A percentile compares a stretch with the other conserved stretches of the same genome.
phyloP scores from a whole-genome alignment of 2,888 invertebrate species.

The Caenorhabditis zanzibari region DNA sequence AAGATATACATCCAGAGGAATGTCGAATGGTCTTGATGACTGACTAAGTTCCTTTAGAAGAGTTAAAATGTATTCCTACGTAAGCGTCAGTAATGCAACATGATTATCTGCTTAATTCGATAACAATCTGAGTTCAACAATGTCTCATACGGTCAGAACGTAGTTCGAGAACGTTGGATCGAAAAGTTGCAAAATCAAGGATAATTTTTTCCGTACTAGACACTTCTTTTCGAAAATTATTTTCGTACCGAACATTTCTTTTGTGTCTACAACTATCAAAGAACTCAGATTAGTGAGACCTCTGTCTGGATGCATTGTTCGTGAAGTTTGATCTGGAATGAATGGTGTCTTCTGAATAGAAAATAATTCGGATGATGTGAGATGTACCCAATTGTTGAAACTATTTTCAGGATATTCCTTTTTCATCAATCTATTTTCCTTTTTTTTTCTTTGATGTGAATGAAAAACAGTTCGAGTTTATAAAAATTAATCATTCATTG shows the following conservation, averaged over 20 bases:
- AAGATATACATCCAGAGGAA: neutral
- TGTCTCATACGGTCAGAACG: no score
- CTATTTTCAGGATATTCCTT: neutral
- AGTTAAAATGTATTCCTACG: no score
- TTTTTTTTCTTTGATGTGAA: neutral
- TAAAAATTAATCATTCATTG: conserved; percentile 11
- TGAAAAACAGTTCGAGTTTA: neutral
- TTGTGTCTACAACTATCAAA: conserved; percentile 21
- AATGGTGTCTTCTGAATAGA: neutral
- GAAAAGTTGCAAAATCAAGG: no score
- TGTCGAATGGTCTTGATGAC: no score
- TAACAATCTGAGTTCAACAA: no score
- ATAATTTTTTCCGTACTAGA: conserved; percentile 6
- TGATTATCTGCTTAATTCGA: no score
- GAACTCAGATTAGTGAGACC: conserved; percentile 18
- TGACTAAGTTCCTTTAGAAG: no score
- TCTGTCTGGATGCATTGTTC: conserved; percentile 10
- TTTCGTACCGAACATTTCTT: neutral
- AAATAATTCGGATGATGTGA: neutral
- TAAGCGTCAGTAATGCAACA: no score
- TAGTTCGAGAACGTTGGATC: neutral
- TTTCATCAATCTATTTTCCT: neutral
- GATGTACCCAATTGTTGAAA: neutral
- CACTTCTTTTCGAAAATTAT: neutral
- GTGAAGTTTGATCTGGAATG: conserved; percentile 5